phyloP scores from a whole-genome alignment of 2,888 invertebrate species.

The Lordiphosa fenestrarum region DNA sequence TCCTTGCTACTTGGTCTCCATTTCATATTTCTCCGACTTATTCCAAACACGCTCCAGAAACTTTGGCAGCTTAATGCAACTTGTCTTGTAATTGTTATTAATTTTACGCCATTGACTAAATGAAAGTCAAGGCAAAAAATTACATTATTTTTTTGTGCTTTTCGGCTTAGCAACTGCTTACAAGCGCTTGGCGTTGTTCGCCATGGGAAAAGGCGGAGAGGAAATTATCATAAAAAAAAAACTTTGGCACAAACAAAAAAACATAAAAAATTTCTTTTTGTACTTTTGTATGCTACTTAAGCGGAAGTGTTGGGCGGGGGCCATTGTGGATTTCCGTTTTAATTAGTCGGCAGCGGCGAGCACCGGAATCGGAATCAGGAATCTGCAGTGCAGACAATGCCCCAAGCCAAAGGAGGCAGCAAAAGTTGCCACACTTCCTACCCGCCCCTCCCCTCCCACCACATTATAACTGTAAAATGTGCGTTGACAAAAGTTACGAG shows the following conservation, averaged over 20 bases:
- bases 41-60: slow-evolving; percentile 43
- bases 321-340: slow-evolving; percentile 73
- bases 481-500: slow-evolving; percentile 64
- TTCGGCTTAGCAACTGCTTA: slow-evolving; percentile 62
- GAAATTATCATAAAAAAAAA: slow-evolving; percentile 41
- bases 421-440: slow-evolving; percentile 58
- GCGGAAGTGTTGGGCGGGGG: slow-evolving; percentile 47
- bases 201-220: slow-evolving; percentile 14
- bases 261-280: slow-evolving; percentile 63
- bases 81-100: slow-evolving; percentile 67
- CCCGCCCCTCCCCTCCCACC: slow-evolving; percentile 33
- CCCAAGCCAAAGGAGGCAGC: slow-evolving; percentile 37
- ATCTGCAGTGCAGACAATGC: slow-evolving; percentile 53
- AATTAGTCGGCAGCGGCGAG: slow-evolving; percentile 62
- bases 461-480: slow-evolving; percentile 69
- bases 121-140: slow-evolving; percentile 12
- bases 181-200: slow-evolving; percentile 62
- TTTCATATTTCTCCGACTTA: slow-evolving; percentile 50
- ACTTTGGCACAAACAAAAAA: slow-evolving; percentile 29
- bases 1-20: not conserved
- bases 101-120: slow-evolving; percentile 54
- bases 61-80: slow-evolving; percentile 49
- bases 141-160: slow-evolving; percentile 12
- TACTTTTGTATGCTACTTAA: slow-evolving; percentile 66
- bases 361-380: slow-evolving; percentile 45